These are phyloP conservation scores for Plagodis pulveraria DNA, from an alignment of 2,888 invertebrate genomes.

Conservation along the genomic window DNA sequence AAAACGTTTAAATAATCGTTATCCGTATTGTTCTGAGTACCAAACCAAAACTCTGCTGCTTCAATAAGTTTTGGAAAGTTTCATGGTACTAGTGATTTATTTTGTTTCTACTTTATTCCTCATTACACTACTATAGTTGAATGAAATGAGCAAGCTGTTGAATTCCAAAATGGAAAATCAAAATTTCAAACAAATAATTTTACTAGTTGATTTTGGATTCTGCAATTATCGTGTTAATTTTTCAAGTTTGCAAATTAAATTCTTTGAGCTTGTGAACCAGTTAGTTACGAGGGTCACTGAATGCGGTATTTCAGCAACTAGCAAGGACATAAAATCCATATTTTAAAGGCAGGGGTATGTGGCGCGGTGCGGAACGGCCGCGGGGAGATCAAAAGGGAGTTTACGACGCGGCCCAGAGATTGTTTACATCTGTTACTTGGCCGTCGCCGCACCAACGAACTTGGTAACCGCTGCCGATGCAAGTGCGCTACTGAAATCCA, in stretches of 20 bases:
- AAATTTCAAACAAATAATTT: too few species aligned
- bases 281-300: constrained; percentile 74
- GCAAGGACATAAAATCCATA: constrained; percentile 81
- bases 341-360: constrained; percentile 70
- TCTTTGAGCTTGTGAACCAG: constrained; percentile 21
- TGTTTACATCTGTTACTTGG: constrained; percentile 83
- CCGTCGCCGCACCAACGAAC: constrained; percentile 73
- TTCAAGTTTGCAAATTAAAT: constrained; percentile 11
- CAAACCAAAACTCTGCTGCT: too few species aligned
- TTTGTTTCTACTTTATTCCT: too few species aligned
- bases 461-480: constrained; percentile 76
- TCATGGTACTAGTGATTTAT: too few species aligned
- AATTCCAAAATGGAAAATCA: too few species aligned
- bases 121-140: too few species aligned
- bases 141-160: too few species aligned
- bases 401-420: constrained; percentile 80
- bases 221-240: constrained; percentile 10
- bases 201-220: neutral
- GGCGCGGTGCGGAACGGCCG: constrained; percentile 50
- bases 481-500: constrained; percentile 56
- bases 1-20: constrained; percentile 1
- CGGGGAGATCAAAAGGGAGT: constrained; percentile 81
- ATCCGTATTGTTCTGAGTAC: too few species aligned
- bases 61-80: too few species aligned
- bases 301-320: constrained; percentile 79